A percentile compares a stretch with the other conserved stretches of the same genome.
phyloP scores from a whole-genome alignment of 2,797 vertebrate species.

The Emydoidea blandingii region DNA sequence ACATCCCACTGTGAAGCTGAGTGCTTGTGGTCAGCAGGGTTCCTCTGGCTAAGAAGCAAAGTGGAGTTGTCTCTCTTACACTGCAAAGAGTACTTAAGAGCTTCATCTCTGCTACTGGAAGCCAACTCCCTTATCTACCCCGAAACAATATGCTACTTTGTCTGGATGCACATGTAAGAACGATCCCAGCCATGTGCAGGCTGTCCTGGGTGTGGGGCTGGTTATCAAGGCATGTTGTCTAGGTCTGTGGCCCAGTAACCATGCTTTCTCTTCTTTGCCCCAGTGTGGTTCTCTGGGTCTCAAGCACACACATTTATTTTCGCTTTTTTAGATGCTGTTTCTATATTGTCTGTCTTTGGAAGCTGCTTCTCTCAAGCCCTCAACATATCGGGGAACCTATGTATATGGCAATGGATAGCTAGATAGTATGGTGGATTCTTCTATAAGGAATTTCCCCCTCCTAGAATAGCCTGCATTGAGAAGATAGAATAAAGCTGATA shows the following conservation, averaged over 20 bases:
- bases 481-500: neutral
- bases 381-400: neutral
- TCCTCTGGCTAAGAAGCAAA: neutral
- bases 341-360: neutral
- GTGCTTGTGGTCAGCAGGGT: neutral
- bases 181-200: neutral
- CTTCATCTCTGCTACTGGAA: neutral
- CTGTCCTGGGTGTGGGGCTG: neutral
- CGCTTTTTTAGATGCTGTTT: neutral
- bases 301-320: neutral
- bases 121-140: neutral
- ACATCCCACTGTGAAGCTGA: neutral
- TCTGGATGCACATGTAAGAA: neutral
- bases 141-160: neutral
- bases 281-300: neutral
- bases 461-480: neutral
- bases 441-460: neutral
- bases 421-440: neutral
- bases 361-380: neutral
- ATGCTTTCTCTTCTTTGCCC: neutral
- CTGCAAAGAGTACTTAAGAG: neutral
- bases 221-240: neutral
- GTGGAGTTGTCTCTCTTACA: neutral
- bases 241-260: neutral
- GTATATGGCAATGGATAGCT: neutral